phyloP scores from a whole-genome alignment of 2,113 vertebrate genomes.

The Bos javanicus region DNA sequence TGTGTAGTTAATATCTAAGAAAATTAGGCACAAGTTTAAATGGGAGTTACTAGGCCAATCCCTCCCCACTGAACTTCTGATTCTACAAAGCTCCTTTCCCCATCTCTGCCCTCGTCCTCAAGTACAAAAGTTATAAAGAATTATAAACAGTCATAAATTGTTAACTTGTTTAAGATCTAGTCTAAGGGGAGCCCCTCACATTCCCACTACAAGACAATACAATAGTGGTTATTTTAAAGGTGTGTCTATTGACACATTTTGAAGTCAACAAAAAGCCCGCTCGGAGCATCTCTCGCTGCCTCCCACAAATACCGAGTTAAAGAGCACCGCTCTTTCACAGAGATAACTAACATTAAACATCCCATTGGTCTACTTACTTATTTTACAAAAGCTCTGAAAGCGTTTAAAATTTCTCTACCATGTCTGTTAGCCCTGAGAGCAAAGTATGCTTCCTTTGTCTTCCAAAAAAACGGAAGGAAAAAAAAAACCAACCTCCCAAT shows the following conservation, averaged over 20 bases:
- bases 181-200: background rate
- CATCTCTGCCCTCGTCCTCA: background rate
- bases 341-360: background rate
- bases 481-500: background rate
- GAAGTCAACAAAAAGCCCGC: background rate
- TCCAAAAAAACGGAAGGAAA: background rate
- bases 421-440: background rate
- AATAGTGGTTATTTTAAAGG: background rate
- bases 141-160: background rate
- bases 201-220: background rate
- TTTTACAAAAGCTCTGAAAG: background rate
- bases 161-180: background rate
- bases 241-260: too few species aligned
- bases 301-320: too few species aligned
- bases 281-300: fast-evolving
- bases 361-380: background rate
- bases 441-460: background rate
- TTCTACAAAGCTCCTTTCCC: background rate
- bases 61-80: background rate
- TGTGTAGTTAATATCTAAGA: background rate
- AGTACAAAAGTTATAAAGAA: background rate
- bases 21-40: background rate
- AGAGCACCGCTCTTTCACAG: background rate
- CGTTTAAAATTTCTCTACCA: background rate
- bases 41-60: background rate